Base-by-base conservation (phyloP, 2,797 vertebrate genomes). In the Dipus sagitta region DNA sequence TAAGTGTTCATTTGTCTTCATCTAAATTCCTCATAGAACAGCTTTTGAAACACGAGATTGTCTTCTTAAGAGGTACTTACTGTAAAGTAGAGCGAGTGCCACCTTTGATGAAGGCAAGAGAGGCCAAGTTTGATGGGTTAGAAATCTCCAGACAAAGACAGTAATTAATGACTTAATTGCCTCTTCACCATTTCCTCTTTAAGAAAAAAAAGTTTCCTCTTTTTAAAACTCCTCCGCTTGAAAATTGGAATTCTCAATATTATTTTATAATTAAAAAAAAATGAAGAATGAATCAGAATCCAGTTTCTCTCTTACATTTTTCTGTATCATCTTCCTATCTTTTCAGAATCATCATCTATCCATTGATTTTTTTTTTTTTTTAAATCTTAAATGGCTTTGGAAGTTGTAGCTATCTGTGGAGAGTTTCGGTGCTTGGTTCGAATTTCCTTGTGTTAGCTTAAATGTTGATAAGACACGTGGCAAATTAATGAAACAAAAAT, bases 401-500 rank as follows among this genome's bases (percentile, higher is more conserved):
- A 98, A 97, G 98, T 97, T 97, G 94, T 94, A 95, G 95, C 96
- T 94, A 98, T 98, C 98, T 98, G 95, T 96, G 90, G 96, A 96
- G 96, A 98, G 97, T 97, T 97, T 94, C 92, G 93, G 94, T 97
- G 93, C 96, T 95, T 96, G 83, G 62, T 97, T 97, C 97, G 94
- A 98, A 98, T 98, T 98, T 98, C 96, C 96, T 93, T 0, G 0
- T 96, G 95, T 98, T 98, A 91, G 97, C 98, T 98, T 98, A 98
- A 98, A 98, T 6, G 79, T 97, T 97, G 96, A 97, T 97, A 97
- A 96, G 97, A 97, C 97, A 98, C 85, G 90, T 94, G 97, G 97
- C 95, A 97, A 98, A 98, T 98, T 98, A 98, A 98, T 98, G 97
- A 98, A 98, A 98, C 97, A 98, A 98, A 98, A 98, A 98, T 98